A percentile compares a stretch with the other conserved stretches of the same genome.
Conservation (phyloP, 2,888 invertebrate genomes). For the Brachyopa scutellaris region DNA sequence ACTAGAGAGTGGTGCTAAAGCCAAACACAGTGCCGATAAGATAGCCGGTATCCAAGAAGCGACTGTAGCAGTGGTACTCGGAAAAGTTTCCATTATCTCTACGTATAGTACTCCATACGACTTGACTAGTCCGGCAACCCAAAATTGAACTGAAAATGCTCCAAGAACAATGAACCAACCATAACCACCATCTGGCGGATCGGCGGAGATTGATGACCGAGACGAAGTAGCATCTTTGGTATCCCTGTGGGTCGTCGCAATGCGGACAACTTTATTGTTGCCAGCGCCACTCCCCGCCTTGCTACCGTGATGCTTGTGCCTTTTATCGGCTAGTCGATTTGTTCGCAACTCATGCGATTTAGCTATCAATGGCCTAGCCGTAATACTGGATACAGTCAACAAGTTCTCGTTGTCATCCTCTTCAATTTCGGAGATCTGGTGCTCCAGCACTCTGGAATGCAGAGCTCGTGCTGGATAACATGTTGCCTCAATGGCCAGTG, state of each 20-base stretch:
- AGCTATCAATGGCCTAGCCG: conserved; percentile 87
- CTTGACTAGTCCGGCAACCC: conserved; percentile 91
- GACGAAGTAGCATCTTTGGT: conserved; percentile 76
- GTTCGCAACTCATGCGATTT: conserved; percentile 85
- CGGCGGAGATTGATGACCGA: conserved; percentile 77
- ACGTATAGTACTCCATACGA: conserved; percentile 91
- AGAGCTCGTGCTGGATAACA: conserved; percentile 80
- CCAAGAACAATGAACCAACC: conserved; percentile 91
- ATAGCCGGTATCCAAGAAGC: conserved; percentile 92
- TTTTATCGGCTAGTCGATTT: conserved; percentile 73
- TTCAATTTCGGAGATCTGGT: conserved; percentile 83
- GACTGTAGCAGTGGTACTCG: conserved; percentile 88
- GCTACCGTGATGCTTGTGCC: conserved; percentile 50
- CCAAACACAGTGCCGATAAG: conserved; percentile 88
- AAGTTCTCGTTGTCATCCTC: conserved; percentile 88
- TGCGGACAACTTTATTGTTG: conserved; percentile 50
- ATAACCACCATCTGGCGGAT: conserved; percentile 88
- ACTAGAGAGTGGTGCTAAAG: conserved; percentile 89
- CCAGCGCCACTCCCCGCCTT: conserved; percentile 26
- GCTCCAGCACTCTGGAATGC: conserved; percentile 81
- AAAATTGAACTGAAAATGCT: conserved; percentile 90
- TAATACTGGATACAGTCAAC: conserved; percentile 88
- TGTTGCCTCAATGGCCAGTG: conserved; percentile 82
- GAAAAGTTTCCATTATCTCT: conserved; percentile 90
- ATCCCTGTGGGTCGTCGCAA: conserved; percentile 44